Base-by-base conservation (phyloP, 2,113 vertebrate species). In the Heliornis fulica region DNA sequence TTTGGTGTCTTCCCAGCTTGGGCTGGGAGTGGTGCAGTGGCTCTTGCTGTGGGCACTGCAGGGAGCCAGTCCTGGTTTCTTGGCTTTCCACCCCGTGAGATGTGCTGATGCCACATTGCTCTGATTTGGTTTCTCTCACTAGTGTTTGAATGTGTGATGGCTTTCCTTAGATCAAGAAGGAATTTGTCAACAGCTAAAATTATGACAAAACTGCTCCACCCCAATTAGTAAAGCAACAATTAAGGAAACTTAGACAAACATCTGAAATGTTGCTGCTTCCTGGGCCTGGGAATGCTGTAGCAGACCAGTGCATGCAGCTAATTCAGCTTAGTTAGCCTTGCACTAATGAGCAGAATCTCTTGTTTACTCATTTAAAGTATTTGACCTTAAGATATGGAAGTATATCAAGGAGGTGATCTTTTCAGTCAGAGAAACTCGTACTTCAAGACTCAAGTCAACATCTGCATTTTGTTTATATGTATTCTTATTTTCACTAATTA, bases 191-290 rank as follows among this genome's bases (percentile, higher is more conserved):
- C 57, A 29, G 61, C 31, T 83, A 41, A 82, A 72, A 53, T 87
- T 10, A 23, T 56, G 57, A 65, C 72, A 68, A 75, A 92, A 71
- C 48, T 43, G 18, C 50, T 91, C 80, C 72, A 78, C 51, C 40
- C n/a, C n/a, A 92, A 19, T 72, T 87, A 89, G 57, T 92, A 85
- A 87, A 94, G 36, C 40, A 63, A 28, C 61, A 76, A 59, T 69
- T 84, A 75, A 41, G 61, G 63, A 48, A 41, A 60, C 28, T 68
- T 69, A 81, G 74, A 74, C 28, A 28, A 18, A 45, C 16, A 46
- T 79, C 34, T 87, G 45, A 95, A 80, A 76, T 50, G 34, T 54
- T 34, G 25, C 61, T 41, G 40, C 41, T 70, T 66, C n/a, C 45
- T 48, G 40, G 57, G 40, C 19, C 38, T 80, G 61, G 56, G 43